Evolutionary conservation across 2,888 invertebrate genomes (phyloP).

Genomic region (Blastobasis adustella): DNA sequence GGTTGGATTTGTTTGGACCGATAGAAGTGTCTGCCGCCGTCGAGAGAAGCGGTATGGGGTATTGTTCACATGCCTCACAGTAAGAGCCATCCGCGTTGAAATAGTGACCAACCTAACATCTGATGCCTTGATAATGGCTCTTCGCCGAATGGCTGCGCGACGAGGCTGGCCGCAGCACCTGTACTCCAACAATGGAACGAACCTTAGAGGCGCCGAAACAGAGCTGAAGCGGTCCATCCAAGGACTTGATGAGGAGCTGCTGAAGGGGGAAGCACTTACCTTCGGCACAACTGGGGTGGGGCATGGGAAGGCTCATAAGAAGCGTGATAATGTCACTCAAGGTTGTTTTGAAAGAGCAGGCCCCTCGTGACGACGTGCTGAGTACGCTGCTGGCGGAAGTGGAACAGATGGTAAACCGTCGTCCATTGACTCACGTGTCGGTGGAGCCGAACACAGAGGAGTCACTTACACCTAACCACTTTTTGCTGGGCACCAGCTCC

Average conservation of each 20-base stretch:
- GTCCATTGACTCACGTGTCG: background rate
- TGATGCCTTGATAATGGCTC: slow-evolving; percentile 7
- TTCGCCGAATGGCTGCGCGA: slow-evolving; percentile 11
- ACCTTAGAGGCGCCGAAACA: too few species aligned
- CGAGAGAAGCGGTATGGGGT: slow-evolving; percentile 11
- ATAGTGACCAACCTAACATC: background rate
- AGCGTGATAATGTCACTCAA: background rate
- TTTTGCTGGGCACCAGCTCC: background rate
- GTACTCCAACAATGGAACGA: too few species aligned
- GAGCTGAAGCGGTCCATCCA: slow-evolving; percentile 11
- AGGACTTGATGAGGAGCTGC: too few species aligned
- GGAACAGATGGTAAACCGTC: background rate
- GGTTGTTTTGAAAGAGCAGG: background rate
- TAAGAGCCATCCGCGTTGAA: slow-evolving; percentile 4
- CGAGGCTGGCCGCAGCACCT: too few species aligned
- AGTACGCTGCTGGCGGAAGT: background rate
- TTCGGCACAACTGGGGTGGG: background rate
- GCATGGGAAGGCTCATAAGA: background rate
- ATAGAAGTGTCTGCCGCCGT: slow-evolving; percentile 10
- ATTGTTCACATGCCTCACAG: slow-evolving; percentile 10
- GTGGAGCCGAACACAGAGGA: background rate
- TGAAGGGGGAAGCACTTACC: background rate
- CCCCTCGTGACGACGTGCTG: background rate
- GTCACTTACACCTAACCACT: background rate
- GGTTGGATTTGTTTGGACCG: slow-evolving; percentile 10